phyloP scores from a whole-genome alignment of 2,888 invertebrate species.

The Andrena marginata region DNA sequence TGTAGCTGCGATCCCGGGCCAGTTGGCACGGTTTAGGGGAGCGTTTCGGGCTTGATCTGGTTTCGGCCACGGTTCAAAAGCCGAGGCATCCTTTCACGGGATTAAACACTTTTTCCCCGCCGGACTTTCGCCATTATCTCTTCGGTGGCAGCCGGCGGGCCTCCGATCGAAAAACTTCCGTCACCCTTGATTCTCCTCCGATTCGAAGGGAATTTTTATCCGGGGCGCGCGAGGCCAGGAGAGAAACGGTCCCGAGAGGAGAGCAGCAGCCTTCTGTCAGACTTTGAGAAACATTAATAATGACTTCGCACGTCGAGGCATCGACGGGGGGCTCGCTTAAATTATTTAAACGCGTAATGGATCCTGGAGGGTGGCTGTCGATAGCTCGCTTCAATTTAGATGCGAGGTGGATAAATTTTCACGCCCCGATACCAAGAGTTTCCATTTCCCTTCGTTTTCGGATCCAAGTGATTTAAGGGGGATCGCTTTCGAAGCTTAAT shows the following conservation, averaged over 20 bases:
- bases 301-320: not conserved
- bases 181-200: not conserved
- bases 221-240: not conserved
- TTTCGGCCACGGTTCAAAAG: not conserved
- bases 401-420: slow-evolving; percentile 20
- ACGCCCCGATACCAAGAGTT: slow-evolving; percentile 2
- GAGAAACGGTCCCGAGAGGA: not conserved
- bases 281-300: not conserved
- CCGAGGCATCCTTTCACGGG: not conserved
- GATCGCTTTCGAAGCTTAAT: too few relatives aligned
- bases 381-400: slow-evolving; percentile 38
- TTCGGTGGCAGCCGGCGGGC: too few relatives aligned
- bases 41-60: slow-evolving; percentile 5
- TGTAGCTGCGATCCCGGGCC: not conserved
- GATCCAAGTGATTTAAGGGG: too few relatives aligned
- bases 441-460: not conserved
- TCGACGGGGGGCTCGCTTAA: slow-evolving; percentile 10
- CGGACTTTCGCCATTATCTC: slow-evolving; percentile 30
- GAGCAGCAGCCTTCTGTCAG: not conserved
- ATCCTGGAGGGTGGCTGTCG: slow-evolving; percentile 11
- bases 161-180: slow-evolving; percentile 22
- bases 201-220: slow-evolving; percentile 11
- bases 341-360: slow-evolving; percentile 38
- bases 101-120: slow-evolving; percentile 10
- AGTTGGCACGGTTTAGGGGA: slow-evolving; percentile 6